These are phyloP conservation scores for Gambusia yucatana DNA, from an alignment of 2,797 vertebrate genomes.

Conservation along the genomic window DNA sequence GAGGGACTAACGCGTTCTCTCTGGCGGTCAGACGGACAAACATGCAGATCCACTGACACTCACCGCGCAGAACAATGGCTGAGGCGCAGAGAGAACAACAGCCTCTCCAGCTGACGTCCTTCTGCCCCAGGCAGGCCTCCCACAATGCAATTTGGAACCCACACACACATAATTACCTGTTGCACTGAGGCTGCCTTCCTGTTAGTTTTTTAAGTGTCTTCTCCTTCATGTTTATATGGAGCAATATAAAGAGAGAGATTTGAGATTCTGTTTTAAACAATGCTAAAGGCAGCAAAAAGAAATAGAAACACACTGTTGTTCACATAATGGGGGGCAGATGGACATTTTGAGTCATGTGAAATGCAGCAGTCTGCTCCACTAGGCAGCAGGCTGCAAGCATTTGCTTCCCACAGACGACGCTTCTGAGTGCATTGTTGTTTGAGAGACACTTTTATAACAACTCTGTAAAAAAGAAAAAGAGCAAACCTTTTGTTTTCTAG, in stretches of 20 bases:
- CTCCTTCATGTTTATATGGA: slow-evolving; percentile 10
- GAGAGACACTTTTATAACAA: background rate
- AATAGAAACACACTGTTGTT: background rate
- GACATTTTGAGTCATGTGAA: slow-evolving; percentile 74
- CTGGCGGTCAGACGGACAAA: slow-evolving; percentile 45
- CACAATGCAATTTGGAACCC: slow-evolving; percentile 66
- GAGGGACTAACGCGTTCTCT: slow-evolving; percentile 58
- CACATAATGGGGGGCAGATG: slow-evolving; percentile 73
- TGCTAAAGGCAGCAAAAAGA: slow-evolving; percentile 59
- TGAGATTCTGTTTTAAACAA: slow-evolving; percentile 40
- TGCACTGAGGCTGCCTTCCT: slow-evolving; percentile 22
- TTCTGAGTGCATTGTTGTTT: slow-evolving; percentile 46
- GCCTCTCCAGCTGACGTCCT: slow-evolving; percentile 59
- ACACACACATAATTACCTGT: slow-evolving; percentile 70
- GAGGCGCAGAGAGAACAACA: slow-evolving; percentile 46
- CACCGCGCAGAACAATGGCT: slow-evolving; percentile 56
- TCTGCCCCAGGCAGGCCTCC: slow-evolving; percentile 43
- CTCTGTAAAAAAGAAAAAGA: background rate
- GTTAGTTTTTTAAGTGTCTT: slow-evolving; percentile 38
- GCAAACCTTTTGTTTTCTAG: background rate
- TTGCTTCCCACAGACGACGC: slow-evolving; percentile 52
- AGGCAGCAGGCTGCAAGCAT: slow-evolving; percentile 46
- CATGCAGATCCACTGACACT: slow-evolving; percentile 47
- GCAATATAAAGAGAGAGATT: slow-evolving; percentile 14
- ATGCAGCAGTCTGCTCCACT: slow-evolving; percentile 71